These are phyloP conservation scores for Rhagium mordax DNA, from an alignment of 2,888 invertebrate genomes.

Conservation along the genomic window DNA sequence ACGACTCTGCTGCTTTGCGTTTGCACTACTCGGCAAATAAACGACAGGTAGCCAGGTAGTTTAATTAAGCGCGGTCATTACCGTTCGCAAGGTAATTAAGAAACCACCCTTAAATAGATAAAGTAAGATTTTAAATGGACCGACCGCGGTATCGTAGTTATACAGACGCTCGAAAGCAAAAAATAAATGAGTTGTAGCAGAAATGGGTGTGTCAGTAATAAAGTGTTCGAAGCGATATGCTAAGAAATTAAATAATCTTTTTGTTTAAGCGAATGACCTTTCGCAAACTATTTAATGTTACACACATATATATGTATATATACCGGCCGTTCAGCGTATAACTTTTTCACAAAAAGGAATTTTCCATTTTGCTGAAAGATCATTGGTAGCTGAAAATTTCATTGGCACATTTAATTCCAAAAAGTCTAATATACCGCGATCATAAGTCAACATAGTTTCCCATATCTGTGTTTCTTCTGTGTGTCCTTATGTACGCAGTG, in stretches of 20 bases:
- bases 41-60: conserved; percentile 34
- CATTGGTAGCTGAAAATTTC: too few species aligned
- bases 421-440: too few species aligned
- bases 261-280: conserved; percentile 30
- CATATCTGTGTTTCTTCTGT: too few species aligned
- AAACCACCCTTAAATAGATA: conserved; percentile 54
- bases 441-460: too few species aligned
- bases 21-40: conserved; percentile 44
- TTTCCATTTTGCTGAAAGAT: too few species aligned
- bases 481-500: too few species aligned
- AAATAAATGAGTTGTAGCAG: conserved; percentile 64
- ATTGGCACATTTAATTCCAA: too few species aligned
- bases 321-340: too few species aligned
- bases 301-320: conserved; percentile 4
- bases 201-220: conserved; percentile 62
- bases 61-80: conserved; percentile 44
- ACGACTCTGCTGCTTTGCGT: conserved; percentile 30
- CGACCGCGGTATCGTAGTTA: conserved; percentile 25
- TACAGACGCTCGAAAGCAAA: conserved; percentile 50
- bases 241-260: conserved; percentile 15
- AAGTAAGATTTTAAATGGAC: conserved; percentile 33
- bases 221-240: conserved; percentile 54
- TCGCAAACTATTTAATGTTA: conserved; percentile 9
- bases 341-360: too few species aligned
- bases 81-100: conserved; percentile 52